Evolutionary conservation across 2,888 invertebrate genomes (phyloP).

Genomic region (Drosophila tanythrix): DNA sequence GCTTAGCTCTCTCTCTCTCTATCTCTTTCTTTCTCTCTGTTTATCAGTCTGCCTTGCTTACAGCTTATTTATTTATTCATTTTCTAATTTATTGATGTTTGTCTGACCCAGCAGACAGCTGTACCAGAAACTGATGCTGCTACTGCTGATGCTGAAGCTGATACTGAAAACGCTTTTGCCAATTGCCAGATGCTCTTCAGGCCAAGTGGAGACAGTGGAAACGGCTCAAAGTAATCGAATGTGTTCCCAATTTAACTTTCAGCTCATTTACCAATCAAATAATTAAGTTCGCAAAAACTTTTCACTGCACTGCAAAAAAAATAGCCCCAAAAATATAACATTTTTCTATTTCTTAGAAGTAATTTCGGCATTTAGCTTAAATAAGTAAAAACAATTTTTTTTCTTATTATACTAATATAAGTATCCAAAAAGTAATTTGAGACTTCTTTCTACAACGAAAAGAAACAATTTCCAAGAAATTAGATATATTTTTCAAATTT

Average conservation of each 20-base stretch:
- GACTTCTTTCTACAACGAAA: no score
- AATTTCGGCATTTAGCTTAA: not conserved
- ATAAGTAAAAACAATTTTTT: not conserved
- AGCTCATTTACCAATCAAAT: conserved; percentile 10
- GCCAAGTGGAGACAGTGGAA: conserved; percentile 24
- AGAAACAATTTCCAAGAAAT: no score
- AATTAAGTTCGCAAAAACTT: not conserved
- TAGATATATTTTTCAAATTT: not conserved
- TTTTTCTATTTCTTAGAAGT: not conserved
- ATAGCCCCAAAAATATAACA: not conserved
- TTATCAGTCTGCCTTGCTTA: conserved; percentile 50
- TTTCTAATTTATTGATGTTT: conserved; percentile 81
- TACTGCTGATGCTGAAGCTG: not conserved
- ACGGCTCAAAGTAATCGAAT: conserved; percentile 34
- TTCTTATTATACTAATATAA: no score
- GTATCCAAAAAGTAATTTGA: no score
- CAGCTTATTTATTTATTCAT: conserved; percentile 81
- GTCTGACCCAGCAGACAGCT: conserved; percentile 70
- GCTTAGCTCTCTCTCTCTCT: conserved; percentile 5
- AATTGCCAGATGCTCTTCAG: conserved; percentile 54
- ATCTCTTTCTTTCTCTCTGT: conserved; percentile 22
- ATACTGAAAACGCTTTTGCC: conserved; percentile 41
- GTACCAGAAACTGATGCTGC: conserved; percentile 18
- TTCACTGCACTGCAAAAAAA: not conserved
- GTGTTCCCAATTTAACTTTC: conserved; percentile 45